Evolutionary conservation across 2,113 vertebrate species (phyloP).

Genomic region (Candoia aspera): DNA sequence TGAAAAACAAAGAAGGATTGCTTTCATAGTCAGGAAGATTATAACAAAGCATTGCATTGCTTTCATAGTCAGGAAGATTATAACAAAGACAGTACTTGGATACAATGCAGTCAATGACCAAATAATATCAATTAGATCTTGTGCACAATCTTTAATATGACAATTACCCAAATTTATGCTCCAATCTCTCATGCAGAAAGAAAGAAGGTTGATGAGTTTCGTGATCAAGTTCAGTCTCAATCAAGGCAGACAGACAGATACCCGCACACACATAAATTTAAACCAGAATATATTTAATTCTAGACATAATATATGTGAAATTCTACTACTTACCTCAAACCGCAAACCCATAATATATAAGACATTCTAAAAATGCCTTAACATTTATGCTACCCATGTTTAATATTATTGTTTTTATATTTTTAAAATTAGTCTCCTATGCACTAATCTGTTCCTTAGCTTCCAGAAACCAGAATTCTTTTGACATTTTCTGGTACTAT

Average conservation of each 20-base stretch:
- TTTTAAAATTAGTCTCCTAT: background rate
- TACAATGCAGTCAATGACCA: background rate
- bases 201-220: background rate
- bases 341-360: background rate
- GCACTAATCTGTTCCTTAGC: background rate
- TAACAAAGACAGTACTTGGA: background rate
- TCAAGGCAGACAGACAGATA: background rate
- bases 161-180: background rate
- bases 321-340: background rate
- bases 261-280: background rate
- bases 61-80: background rate
- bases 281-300: background rate
- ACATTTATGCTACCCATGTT: background rate
- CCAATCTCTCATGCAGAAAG: background rate
- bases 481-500: constrained; percentile 35
- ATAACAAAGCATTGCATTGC: background rate
- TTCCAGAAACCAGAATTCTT: background rate
- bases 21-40: background rate
- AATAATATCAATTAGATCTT: background rate
- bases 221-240: background rate
- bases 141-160: background rate
- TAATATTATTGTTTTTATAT: background rate
- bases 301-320: background rate
- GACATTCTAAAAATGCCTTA: background rate
- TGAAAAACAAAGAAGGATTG: background rate